Evolutionary conservation across 2,888 invertebrate genomes (phyloP).

Genomic region (Dynastes grantii): DNA sequence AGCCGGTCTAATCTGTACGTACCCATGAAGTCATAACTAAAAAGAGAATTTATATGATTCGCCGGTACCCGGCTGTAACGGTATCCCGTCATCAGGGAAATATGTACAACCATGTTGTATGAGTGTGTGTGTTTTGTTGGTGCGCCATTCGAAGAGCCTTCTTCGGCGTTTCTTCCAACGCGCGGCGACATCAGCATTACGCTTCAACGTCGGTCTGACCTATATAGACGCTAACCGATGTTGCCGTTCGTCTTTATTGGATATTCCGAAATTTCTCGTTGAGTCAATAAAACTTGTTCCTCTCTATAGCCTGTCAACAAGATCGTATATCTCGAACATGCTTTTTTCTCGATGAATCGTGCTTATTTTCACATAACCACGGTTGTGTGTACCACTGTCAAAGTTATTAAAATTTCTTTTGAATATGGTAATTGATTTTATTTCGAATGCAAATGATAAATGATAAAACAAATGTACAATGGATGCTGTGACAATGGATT

Average conservation of each 20-base stretch:
- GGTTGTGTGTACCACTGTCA: not conserved
- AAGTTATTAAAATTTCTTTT: too few species aligned
- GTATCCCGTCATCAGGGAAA: conserved; percentile 42
- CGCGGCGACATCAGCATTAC: not conserved
- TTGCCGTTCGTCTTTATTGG: conserved; percentile 4
- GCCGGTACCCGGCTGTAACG: conserved; percentile 35
- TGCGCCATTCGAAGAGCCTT: conserved; percentile 14
- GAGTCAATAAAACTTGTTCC: conserved; percentile 21
- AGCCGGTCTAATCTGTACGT: conserved; percentile 31
- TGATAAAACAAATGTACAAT: too few species aligned
- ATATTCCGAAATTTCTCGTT: conserved; percentile 32
- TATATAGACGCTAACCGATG: conserved; percentile 34
- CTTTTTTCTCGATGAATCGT: not conserved
- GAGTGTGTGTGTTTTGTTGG: conserved; percentile 7
- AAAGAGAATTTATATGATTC: conserved; percentile 46
- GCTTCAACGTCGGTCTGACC: conserved; percentile 27
- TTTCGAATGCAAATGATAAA: too few species aligned
- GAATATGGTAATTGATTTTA: too few species aligned
- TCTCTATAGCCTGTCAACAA: conserved; percentile 3
- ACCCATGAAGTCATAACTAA: conserved; percentile 34
- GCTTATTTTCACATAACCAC: not conserved
- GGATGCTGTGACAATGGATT: too few species aligned
- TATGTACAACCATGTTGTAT: not conserved
- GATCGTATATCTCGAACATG: not conserved
- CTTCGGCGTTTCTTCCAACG: conserved; percentile 14